phyloP scores from a whole-genome alignment of 2,888 invertebrate species.

The Zygaena filipendulae region DNA sequence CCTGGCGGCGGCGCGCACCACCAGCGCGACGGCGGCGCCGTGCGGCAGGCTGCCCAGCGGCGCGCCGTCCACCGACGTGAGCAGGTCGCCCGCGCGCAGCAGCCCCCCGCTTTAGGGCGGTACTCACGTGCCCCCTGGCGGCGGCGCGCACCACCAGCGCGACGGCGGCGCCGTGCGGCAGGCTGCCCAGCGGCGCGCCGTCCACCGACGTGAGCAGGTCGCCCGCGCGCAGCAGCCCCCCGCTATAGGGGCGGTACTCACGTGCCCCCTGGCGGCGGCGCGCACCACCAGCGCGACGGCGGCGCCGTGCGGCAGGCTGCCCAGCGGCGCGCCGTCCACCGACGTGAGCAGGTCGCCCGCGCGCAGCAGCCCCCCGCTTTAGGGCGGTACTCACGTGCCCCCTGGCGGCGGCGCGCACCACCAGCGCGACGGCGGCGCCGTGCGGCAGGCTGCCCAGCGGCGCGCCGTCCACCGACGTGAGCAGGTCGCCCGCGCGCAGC shows the following conservation, averaged over 20 bases:
- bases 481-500: slow-evolving; percentile 91
- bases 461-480: slow-evolving; percentile 92
- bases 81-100: slow-evolving; percentile 91
- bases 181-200: slow-evolving; percentile 79
- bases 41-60: slow-evolving; percentile 87
- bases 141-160: slow-evolving; percentile 91
- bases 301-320: slow-evolving; percentile 87
- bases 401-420: slow-evolving; percentile 85
- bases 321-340: slow-evolving; percentile 88
- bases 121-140: slow-evolving; percentile 85
- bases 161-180: slow-evolving; percentile 94
- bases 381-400: slow-evolving; percentile 92
- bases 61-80: slow-evolving; percentile 92
- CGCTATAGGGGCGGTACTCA: no score
- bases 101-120: no score
- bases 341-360: slow-evolving; percentile 95
- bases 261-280: slow-evolving; percentile 88
- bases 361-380: slow-evolving; percentile 87
- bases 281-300: slow-evolving; percentile 92
- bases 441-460: slow-evolving; percentile 87
- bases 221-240: slow-evolving; percentile 89
- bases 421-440: slow-evolving; percentile 91
- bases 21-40: slow-evolving; percentile 91
- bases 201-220: slow-evolving; percentile 97
- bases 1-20: slow-evolving; percentile 85